Conservation (phyloP, 2,797 vertebrate genomes). For the Pangasius larnaudii region DNA sequence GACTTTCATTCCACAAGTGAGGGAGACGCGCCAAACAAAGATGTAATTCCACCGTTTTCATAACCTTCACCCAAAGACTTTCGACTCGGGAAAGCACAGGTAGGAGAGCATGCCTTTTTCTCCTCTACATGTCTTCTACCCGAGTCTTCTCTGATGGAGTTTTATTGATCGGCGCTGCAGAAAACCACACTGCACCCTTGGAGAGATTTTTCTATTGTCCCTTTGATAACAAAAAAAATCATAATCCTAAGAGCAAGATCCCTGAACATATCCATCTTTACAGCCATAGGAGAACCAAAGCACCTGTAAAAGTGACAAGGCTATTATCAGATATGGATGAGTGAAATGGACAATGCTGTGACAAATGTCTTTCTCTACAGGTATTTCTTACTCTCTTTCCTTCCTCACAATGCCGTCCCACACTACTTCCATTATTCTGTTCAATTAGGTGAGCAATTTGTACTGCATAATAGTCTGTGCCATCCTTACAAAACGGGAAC, state of each 20-base stretch:
- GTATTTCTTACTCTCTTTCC: background rate
- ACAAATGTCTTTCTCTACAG: conserved; percentile 6
- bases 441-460: too few species aligned
- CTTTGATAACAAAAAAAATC: conserved; percentile 56
- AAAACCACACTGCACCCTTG: conserved; percentile 65
- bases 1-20: conserved; percentile 24
- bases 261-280: conserved; percentile 71
- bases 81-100: conserved; percentile 48
- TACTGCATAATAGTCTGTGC: background rate
- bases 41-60: conserved; percentile 49
- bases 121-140: conserved; percentile 50
- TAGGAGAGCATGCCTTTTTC: conserved; percentile 59
- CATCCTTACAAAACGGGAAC: background rate
- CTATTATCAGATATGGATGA: conserved; percentile 61
- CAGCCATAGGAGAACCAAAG: conserved; percentile 64
- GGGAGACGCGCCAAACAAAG: background rate
- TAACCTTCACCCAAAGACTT: conserved; percentile 39
- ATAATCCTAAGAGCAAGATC: conserved; percentile 71
- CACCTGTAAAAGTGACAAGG: conserved; percentile 49
- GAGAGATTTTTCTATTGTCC: conserved; percentile 70
- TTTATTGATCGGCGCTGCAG: conserved; percentile 72
- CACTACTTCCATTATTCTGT: background rate
- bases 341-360: conserved; percentile 48
- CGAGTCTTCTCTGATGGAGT: conserved; percentile 52
- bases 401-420: background rate